Evolutionary conservation across 2,113 vertebrate genomes (phyloP), one percentile per base, ranked within the genome.

Genomic region (Orientallactaga bullata): DNA sequence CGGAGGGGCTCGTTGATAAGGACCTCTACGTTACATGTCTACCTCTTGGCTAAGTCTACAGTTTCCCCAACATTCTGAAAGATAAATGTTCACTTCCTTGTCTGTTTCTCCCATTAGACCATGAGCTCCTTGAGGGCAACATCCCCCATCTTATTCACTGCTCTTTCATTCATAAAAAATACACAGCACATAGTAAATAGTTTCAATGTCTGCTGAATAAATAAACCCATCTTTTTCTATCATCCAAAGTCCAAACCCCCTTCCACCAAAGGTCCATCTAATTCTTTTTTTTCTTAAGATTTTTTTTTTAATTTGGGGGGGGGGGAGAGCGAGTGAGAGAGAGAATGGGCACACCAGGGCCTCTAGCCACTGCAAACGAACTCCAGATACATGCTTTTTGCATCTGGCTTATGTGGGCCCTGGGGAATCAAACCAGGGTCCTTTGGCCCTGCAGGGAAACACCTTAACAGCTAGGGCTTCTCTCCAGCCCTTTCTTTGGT

Each of bases 31-130:
- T 93, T 76, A 91, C 21, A 35, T 68, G 39, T 84, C 21, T 74
- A 74, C 26, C 20, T 79, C 58, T 63, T 60, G 21, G 42, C 20
- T 47, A 32, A 55, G 10, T 61, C 60, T 60, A 71, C 26, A 84
- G 71, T 71, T 89, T 32, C 39, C 12, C 55, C 30, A 85, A 76
- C 5, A 81, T 28, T 79, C 39, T 84, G 61, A 93, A 76, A 65
- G 79, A 51, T 42, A 91, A 76, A 74, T 86, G 88, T 85, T 95
- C 82, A 18, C 24, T 58, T 86, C 35, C 69, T 76, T 63, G 51
- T 55, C 55, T 55, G 55, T 74, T 37, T 94, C 37, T 42, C 42
- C 77, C 61, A 21, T 30, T 85, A 81, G 42, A 47, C 42, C 42
- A 47, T 47, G 42, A 47, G 42, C 42, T 47, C 42, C 42, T 47